Percentiles rank a stretch among this genome's conserved stretches.
Evolutionary conservation across 2,797 vertebrate species (phyloP).

Genomic region (Lophius americanus): DNA sequence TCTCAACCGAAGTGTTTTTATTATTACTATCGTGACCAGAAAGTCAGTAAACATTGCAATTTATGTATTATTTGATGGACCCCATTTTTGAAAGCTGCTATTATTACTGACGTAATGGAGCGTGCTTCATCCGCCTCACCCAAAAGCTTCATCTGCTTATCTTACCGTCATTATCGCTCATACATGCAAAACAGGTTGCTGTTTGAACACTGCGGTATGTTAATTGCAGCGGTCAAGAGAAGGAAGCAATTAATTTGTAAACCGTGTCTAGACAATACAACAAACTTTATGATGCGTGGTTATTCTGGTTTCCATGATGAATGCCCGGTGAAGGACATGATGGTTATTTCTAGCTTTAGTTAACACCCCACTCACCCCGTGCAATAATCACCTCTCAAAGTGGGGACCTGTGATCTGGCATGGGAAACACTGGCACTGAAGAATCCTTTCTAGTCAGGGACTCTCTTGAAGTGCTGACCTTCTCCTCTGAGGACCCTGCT

Average conservation of each 20-base stretch:
- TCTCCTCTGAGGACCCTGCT: slow-evolving; percentile 58
- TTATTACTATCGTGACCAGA: too few species aligned
- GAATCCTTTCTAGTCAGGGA: slow-evolving; percentile 54
- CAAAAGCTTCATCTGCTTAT: slow-evolving; percentile 24
- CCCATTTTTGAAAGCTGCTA: not conserved
- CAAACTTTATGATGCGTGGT: slow-evolving; percentile 2
- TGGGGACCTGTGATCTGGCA: slow-evolving; percentile 20
- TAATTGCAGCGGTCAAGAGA: slow-evolving; percentile 25
- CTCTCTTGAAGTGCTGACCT: slow-evolving; percentile 55
- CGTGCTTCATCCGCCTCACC: not conserved
- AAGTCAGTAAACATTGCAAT: too few species aligned
- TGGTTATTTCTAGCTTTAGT: too few species aligned
- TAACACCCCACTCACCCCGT: not conserved
- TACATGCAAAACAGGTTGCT: slow-evolving; percentile 6
- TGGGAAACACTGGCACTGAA: slow-evolving; percentile 47
- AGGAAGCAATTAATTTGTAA: slow-evolving; percentile 15
- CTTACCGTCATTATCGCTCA: slow-evolving; percentile 29
- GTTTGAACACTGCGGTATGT: slow-evolving; percentile 27
- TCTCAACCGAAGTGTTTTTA: too few species aligned
- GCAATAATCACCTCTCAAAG: not conserved
- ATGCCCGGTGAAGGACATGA: not conserved
- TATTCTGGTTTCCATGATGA: not conserved
- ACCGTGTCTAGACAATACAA: slow-evolving; percentile 6
- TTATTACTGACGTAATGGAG: not conserved
- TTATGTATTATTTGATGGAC: not conserved